Evolutionary conservation across 2,888 invertebrate species (phyloP), one percentile per base, ranked within the genome.

Genomic region (Ligdia adustata): DNA sequence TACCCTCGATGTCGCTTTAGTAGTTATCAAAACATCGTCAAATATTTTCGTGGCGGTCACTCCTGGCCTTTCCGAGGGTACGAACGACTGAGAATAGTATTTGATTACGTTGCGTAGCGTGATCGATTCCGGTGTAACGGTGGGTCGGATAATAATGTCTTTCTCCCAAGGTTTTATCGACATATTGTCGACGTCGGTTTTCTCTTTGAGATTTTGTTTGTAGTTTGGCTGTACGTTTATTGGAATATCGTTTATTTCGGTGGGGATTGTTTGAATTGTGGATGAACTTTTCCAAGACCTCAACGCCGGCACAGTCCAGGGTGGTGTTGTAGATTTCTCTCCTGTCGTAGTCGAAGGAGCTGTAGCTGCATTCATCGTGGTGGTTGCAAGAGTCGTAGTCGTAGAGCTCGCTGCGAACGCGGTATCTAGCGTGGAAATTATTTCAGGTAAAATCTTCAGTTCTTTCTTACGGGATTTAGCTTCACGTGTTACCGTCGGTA

Each of bases 271-370:
- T 51, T 71, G 81, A 57, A 76, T 66, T 9, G 79, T 77, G 0
- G 85, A 80, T 0, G 80, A 74, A 48, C 75, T 78, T 59, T 83
- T 88, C 87, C 87, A 85, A 7, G 82, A 82, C 44, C 78, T 75
- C 28, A 92, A 76, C 6, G 91, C 90, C 16, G 92, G 92, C 72
- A 92, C 88, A 34, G 89, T 91, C 80, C 91, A 91, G 3, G 90
- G 84, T 28, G 89, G 86, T n/a, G 79, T 75, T 15, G 85, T 79
- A 50, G 80, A 71, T 48, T 57, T 75, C 40, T 79, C 82, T 41
- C 59, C 72, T 3, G 61, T 62, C 3, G 65, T 59, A 7, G 75
- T 69, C 1, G 79, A 52, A 14, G 76, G 47, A 34, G 62, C 35
- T 2, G 45, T 41, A 29, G 55, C 42, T 34, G 44, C 24, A 31